Percentiles rank a stretch among this genome's conserved stretches.
These are phyloP conservation scores for Sebastes taczanowskii DNA, from an alignment of 2,797 vertebrate species.

Conservation along the genomic window DNA sequence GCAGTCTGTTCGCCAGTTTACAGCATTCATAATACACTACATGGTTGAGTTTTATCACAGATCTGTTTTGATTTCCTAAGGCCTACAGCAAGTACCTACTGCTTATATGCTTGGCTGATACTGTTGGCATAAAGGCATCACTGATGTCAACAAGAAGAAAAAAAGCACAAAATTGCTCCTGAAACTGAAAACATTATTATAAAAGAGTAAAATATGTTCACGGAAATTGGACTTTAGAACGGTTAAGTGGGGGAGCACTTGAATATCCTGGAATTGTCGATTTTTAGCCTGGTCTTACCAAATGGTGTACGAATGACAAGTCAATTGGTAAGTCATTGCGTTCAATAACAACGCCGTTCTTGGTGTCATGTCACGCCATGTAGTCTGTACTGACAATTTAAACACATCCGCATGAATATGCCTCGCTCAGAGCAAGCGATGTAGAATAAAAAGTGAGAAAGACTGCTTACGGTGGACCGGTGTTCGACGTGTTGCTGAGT, in stretches of 20 bases:
- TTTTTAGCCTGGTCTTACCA: background rate
- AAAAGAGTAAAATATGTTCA: background rate
- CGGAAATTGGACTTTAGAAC: background rate
- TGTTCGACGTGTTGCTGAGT: too few species aligned
- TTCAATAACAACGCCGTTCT: too few species aligned
- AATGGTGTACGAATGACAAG: too few species aligned
- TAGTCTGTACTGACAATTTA: too few species aligned
- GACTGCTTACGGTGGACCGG: too few species aligned
- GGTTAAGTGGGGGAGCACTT: background rate
- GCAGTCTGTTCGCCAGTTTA: background rate
- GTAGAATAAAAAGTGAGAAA: too few species aligned
- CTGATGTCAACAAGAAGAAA: background rate
- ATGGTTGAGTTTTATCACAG: slow-evolving; percentile 26
- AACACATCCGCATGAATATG: too few species aligned
- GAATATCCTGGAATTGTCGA: background rate
- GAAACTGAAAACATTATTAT: background rate
- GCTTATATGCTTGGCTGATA: background rate
- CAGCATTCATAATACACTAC: slow-evolving; percentile 7
- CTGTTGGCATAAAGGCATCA: background rate
- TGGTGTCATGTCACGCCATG: too few species aligned
- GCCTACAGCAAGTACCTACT: slow-evolving; percentile 8
- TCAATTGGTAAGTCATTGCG: too few species aligned
- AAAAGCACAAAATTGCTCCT: background rate
- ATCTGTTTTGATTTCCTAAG: slow-evolving; percentile 41
- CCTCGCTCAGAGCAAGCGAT: too few species aligned